Evolutionary conservation across 1,140 invertebrate species (phyloP).

Genomic region (Anoplophora glabripennis): DNA sequence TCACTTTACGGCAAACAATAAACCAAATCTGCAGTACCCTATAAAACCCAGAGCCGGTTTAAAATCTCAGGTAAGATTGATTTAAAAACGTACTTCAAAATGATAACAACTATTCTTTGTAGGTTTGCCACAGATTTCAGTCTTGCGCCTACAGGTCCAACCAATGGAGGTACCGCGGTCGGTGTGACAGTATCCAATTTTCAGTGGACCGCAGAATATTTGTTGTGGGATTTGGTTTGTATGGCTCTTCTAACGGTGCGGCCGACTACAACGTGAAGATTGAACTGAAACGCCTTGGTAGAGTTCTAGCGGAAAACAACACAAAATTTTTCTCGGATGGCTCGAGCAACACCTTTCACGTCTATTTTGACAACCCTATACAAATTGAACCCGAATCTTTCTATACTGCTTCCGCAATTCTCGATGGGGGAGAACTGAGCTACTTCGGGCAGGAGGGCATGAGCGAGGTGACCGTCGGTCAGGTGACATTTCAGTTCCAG

Average conservation of each 20-base stretch:
- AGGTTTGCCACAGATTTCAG: conserved; percentile 92
- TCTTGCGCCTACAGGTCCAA: conserved; percentile 95
- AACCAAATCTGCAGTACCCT: conserved; percentile 79
- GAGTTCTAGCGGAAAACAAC: conserved; percentile 82
- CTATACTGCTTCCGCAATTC: conserved; percentile 85
- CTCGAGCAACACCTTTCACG: conserved; percentile 89
- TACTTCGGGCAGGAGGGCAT: conserved; percentile 95
- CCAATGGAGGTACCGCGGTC: conserved; percentile 89
- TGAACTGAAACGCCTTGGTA: conserved; percentile 80
- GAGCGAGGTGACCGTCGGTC: conserved; percentile 84
- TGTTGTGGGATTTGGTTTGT: conserved; percentile 87
- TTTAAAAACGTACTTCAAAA: too few relatives aligned
- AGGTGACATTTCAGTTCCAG: conserved; percentile 91
- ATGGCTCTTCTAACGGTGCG: conserved; percentile 87
- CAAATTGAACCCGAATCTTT: conserved; percentile 88
- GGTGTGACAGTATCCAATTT: conserved; percentile 91
- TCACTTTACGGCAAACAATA: conserved; percentile 78
- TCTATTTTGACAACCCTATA: conserved; percentile 90
- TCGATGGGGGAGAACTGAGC: conserved; percentile 87
- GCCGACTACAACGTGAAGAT: conserved; percentile 90
- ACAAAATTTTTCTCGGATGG: conserved; percentile 93
- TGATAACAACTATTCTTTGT: conserved; percentile 27
- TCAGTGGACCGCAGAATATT: conserved; percentile 90
- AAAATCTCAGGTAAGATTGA: conserved; percentile 72
- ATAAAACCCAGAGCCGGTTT: conserved; percentile 78